Conservation (phyloP, 2,888 invertebrate species). For the Tenthredo mesomela region DNA sequence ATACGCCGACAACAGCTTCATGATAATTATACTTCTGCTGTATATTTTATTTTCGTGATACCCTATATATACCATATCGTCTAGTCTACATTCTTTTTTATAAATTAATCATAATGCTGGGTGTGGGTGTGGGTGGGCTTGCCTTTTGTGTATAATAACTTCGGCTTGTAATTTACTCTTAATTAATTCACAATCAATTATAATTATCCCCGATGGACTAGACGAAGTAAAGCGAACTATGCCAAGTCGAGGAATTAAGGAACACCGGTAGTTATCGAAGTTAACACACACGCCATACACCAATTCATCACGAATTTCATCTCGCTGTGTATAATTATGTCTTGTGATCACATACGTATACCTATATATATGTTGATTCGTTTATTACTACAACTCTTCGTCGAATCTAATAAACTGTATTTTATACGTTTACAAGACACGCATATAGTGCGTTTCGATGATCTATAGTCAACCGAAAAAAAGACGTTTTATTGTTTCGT, state of each 20-base stretch:
- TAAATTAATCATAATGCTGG: not conserved
- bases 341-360: not conserved
- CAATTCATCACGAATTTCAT: slow-evolving; percentile 31
- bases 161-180: not conserved
- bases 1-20: slow-evolving; percentile 5
- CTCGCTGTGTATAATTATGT: not conserved
- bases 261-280: not conserved
- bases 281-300: slow-evolving; percentile 10
- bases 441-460: not conserved
- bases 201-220: not conserved
- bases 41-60: not conserved
- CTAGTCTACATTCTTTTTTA: not conserved
- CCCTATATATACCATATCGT: not conserved
- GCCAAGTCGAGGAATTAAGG: not conserved
- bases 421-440: slow-evolving; percentile 12
- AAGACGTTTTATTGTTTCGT: slow-evolving; percentile 2
- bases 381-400: not conserved
- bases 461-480: not conserved
- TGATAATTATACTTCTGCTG: not conserved
- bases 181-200: slow-evolving; percentile 25
- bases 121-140: not conserved
- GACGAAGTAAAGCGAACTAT: not conserved
- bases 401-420: slow-evolving; percentile 14
- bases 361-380: not conserved
- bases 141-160: not conserved